Base-by-base conservation (phyloP, 2,797 vertebrate species). In the Hephaestus fuliginosus region DNA sequence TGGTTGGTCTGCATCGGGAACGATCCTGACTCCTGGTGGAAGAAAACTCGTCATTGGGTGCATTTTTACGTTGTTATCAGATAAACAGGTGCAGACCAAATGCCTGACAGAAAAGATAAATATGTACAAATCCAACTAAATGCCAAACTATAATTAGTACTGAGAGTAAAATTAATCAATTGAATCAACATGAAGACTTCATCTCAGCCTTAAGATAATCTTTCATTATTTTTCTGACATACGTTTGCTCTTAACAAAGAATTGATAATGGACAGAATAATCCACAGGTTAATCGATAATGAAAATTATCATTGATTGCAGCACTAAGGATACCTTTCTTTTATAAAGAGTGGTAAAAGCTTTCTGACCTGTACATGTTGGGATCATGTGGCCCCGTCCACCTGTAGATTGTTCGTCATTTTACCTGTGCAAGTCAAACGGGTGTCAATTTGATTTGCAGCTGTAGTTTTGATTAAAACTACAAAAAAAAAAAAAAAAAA, bases 351-450 rank as follows among this genome's bases (percentile, higher is more conserved):
- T 12, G 18, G 25, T 48, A 22, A 15, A 64, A 39, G 11, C 18
- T 33, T 58, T 33, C 7, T 61, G 15, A 25, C 12, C 15, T 56
- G 39, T 2, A 7, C 25, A 8, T 36, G 44, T 5, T 39, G 9
- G 20, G 22, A 3, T 55, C 51, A 9, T 18, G 48, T 61, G 61
- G 36, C 18, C n/a, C 7, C 0, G 0, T 18, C 25, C 39, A 62
- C 58, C 43, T 36, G 44, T 58, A 39, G 36, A 70, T 48, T 28
- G 9, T 8, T 25, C 36, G 56, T 18, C 3, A 7, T 58, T 51
- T 73, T 63, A 43, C 39, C 65, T 10, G 18, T 30, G 33, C 76
- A 69, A 17, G 57, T 64, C 58, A 67, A n/a, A 51, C n/a, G 30
- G 46, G 51, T 58, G 36, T 30, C 22, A 15, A 25, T 2, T 18